Percentiles rank a stretch among this genome's conserved stretches.
Conservation (phyloP, 2,113 vertebrate species). For the Xenus cinereus region DNA sequence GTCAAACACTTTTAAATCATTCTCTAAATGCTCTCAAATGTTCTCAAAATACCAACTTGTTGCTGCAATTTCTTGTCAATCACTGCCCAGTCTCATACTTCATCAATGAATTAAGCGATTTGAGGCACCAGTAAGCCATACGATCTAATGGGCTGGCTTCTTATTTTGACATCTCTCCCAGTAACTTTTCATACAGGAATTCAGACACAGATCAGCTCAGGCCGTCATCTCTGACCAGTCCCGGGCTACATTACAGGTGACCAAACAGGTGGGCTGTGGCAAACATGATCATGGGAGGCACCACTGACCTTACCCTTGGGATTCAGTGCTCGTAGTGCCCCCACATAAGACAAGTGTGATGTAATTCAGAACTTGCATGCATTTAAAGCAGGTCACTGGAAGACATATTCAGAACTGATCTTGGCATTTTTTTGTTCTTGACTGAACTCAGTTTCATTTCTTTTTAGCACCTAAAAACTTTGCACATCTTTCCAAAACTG, state of each 20-base stretch:
- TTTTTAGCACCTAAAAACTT: neutral
- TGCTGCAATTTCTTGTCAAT: neutral
- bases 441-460: neutral
- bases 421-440: neutral
- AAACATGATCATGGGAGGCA: neutral
- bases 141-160: neutral
- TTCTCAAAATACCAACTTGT: neutral
- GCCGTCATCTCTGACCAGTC: neutral
- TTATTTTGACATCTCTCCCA: neutral
- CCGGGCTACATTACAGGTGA: neutral
- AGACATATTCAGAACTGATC: neutral
- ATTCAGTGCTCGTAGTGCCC: rapidly evolving
- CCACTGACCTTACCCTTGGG: neutral
- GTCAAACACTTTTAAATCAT: neutral
- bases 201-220: neutral
- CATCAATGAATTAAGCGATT: neutral
- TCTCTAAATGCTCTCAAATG: neutral
- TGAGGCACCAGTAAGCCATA: neutral
- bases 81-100: neutral
- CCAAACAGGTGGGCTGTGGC: neutral
- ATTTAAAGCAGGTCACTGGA: neutral
- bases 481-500: neutral
- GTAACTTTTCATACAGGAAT: neutral
- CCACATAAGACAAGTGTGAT: neutral
- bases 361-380: neutral